phyloP scores from a whole-genome alignment of 2,888 invertebrate genomes.

The Amblyjoppa fuscipennis region DNA sequence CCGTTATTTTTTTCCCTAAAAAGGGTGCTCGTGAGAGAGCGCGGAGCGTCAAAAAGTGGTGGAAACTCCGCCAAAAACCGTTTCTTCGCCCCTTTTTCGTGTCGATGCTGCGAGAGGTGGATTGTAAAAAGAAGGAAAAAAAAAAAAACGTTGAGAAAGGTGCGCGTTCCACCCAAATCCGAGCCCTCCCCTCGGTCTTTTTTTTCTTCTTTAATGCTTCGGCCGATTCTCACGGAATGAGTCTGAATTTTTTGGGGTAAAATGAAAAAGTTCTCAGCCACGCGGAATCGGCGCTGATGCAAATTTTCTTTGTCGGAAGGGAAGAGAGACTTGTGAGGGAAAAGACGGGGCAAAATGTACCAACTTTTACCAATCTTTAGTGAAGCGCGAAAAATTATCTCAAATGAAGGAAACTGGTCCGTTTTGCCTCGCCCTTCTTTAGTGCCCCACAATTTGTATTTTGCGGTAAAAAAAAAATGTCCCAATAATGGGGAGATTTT shows the following conservation, averaged over 20 bases:
- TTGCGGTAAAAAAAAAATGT: constrained; percentile 56
- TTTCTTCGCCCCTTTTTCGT: constrained; percentile 64
- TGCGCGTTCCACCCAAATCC: constrained; percentile 27
- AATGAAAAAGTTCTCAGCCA: constrained; percentile 25
- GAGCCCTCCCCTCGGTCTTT: constrained; percentile 59
- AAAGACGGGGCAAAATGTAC: not conserved
- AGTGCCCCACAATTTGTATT: constrained; percentile 36
- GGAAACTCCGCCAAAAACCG: constrained; percentile 77
- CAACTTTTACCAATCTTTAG: too few species aligned
- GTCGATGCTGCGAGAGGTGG: constrained; percentile 34
- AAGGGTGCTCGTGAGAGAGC: constrained; percentile 70
- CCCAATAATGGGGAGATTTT: too few species aligned
- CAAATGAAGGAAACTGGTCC: too few species aligned
- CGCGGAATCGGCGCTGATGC: constrained; percentile 67
- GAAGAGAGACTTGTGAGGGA: not conserved
- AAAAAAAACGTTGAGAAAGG: constrained; percentile 52
- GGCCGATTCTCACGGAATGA: constrained; percentile 67
- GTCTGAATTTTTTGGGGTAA: not conserved
- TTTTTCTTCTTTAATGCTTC: constrained; percentile 66
- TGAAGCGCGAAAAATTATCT: too few species aligned
- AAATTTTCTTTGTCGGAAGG: constrained; percentile 63
- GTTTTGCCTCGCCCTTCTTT: too few species aligned
- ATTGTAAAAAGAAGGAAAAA: constrained; percentile 17
- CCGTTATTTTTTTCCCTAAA: constrained; percentile 62
- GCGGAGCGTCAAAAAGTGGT: constrained; percentile 68